These are phyloP conservation scores for Cryptotis parvus DNA, from an alignment of 2,113 vertebrate genomes.

Conservation along the genomic window DNA sequence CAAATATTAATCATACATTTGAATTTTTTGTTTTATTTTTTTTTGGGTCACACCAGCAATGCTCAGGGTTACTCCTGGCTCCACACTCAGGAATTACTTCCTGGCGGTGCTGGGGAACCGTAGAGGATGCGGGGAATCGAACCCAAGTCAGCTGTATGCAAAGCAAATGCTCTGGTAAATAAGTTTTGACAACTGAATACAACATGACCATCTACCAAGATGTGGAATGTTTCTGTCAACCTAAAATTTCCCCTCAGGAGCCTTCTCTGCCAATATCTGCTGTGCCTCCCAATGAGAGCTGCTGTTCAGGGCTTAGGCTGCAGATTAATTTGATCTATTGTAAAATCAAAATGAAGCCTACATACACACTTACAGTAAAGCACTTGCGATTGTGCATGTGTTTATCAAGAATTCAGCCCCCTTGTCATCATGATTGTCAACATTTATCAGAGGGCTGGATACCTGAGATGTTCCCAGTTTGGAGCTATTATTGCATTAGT, in stretches of 20 bases:
- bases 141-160: no score
- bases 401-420: conserved; percentile 40
- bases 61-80: no score
- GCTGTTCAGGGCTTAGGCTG: neutral
- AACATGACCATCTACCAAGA: neutral
- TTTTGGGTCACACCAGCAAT: no score
- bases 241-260: neutral
- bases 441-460: neutral
- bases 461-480: conserved; percentile 50
- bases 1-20: neutral
- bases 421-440: neutral
- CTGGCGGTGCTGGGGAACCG: no score
- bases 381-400: conserved; percentile 51
- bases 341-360: conserved; percentile 30
- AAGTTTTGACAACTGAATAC: neutral
- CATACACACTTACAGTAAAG: conserved; percentile 35
- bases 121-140: no score
- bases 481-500: neutral
- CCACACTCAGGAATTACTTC: no score
- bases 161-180: neutral
- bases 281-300: neutral
- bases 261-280: neutral
- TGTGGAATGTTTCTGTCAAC: neutral
- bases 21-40: no score
- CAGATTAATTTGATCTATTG: neutral